These are phyloP conservation scores for Cheilosia vernalis DNA, from an alignment of 2,888 invertebrate genomes.

Conservation along the genomic window DNA sequence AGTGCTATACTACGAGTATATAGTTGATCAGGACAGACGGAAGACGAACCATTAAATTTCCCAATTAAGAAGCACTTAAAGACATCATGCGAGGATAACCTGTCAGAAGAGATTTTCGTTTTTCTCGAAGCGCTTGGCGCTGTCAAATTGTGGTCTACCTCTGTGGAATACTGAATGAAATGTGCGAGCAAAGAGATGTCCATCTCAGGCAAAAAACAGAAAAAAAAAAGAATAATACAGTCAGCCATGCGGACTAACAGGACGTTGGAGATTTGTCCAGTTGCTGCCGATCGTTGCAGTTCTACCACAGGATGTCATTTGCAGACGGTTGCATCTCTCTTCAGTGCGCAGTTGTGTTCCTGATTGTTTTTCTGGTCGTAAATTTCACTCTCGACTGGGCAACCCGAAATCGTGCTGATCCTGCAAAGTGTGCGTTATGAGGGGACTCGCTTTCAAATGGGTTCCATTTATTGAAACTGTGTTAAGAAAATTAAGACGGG, in stretches of 20 bases:
- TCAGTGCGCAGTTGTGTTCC: background rate
- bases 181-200: slow-evolving; percentile 21
- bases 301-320: slow-evolving; percentile 36
- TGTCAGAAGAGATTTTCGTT: slow-evolving; percentile 75
- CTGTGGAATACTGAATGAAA: slow-evolving; percentile 73
- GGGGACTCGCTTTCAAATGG: slow-evolving; percentile 7
- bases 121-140: slow-evolving; percentile 72
- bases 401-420: slow-evolving; percentile 1
- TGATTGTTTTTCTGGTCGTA: slow-evolving; percentile 9
- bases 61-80: slow-evolving; percentile 75
- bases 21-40: slow-evolving; percentile 49
- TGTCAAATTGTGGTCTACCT: slow-evolving; percentile 73
- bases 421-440: background rate
- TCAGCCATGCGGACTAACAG: slow-evolving; percentile 45
- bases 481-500: background rate
- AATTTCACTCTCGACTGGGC: slow-evolving; percentile 55
- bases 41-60: slow-evolving; percentile 74
- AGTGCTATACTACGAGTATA: background rate
- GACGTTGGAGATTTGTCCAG: slow-evolving; percentile 42
- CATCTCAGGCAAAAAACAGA: slow-evolving; percentile 2
- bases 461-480: slow-evolving; percentile 9
- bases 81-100: slow-evolving; percentile 73
- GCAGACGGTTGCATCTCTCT: slow-evolving; percentile 33
- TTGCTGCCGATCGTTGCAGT: slow-evolving; percentile 36
- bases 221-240: slow-evolving; percentile 32